These are phyloP conservation scores for Puffinus mauretanicus DNA, from an alignment of 2,113 vertebrate genomes.

Conservation along the genomic window DNA sequence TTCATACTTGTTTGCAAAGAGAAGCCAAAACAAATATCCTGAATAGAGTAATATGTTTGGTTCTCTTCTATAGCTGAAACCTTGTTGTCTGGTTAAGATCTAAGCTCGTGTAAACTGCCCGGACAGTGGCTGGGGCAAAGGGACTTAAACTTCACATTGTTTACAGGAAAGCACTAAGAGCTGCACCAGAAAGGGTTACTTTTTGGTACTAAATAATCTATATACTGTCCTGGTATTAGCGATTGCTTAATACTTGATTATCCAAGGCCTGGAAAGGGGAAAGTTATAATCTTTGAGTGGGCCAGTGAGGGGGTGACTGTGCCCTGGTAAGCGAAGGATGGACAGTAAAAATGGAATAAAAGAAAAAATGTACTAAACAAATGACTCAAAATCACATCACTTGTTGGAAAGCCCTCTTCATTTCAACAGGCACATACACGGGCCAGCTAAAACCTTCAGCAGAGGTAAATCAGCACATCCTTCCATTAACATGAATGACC, in stretches of 20 bases:
- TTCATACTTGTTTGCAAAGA: neutral
- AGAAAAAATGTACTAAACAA: conserved; percentile 24
- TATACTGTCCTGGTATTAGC: neutral
- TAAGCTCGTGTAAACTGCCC: neutral
- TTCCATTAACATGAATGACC: conserved; percentile 30
- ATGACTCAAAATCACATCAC: conserved; percentile 59
- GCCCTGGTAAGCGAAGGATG: neutral
- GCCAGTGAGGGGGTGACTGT: neutral
- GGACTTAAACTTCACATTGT: neutral
- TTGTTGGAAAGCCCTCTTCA: conserved; percentile 8
- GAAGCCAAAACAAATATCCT: neutral
- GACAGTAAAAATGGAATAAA: conserved; percentile 6
- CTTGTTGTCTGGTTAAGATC: neutral
- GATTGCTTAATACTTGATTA: neutral
- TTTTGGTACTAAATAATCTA: neutral
- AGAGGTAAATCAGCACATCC: conserved; percentile 33
- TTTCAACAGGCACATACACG: neutral
- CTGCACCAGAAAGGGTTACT: neutral
- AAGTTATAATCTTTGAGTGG: neutral
- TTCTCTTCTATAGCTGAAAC: neutral
- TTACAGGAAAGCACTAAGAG: neutral
- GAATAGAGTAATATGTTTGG: neutral
- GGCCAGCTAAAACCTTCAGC: conserved; percentile 21
- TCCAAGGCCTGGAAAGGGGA: neutral
- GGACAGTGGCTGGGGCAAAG: neutral